A percentile compares a stretch with the other conserved stretches of the same genome.
These are phyloP conservation scores for Drosophila kanekoi DNA, from an alignment of 2,888 invertebrate genomes.

Conservation along the genomic window DNA sequence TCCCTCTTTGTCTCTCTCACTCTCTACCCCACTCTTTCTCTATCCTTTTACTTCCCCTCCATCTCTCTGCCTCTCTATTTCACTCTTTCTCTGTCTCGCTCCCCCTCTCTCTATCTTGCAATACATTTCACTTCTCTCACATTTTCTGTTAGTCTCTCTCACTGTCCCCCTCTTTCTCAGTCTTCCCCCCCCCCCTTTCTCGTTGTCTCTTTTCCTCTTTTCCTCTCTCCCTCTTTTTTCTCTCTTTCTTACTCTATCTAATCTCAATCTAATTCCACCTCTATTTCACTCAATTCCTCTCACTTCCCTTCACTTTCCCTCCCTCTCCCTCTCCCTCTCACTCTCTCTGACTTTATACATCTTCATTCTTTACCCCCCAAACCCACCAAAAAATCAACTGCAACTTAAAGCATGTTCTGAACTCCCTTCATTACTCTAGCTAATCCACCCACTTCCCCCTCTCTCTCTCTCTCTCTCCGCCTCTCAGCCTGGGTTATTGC, in stretches of 20 bases:
- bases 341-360: not conserved
- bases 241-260: no score
- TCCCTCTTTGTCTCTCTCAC: not conserved
- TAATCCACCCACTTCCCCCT: not conserved
- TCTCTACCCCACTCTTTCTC: no score
- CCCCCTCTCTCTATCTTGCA: no score
- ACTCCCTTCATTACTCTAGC: constrained; percentile 4
- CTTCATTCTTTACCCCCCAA: not conserved
- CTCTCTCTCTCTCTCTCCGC: not conserved
- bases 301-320: not conserved
- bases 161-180: no score
- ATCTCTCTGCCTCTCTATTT: not conserved
- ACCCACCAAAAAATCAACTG: constrained; percentile 1
- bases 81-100: no score
- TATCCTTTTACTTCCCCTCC: not conserved
- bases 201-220: not conserved
- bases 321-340: not conserved
- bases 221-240: no score
- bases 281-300: not conserved
- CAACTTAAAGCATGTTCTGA: constrained; percentile 29
- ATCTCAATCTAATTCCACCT: not conserved
- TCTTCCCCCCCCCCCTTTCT: no score
- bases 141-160: no score
- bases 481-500: constrained; percentile 31
- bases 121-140: no score